phyloP scores from a whole-genome alignment of 2,888 invertebrate genomes.

The Hemaris fuciformis region DNA sequence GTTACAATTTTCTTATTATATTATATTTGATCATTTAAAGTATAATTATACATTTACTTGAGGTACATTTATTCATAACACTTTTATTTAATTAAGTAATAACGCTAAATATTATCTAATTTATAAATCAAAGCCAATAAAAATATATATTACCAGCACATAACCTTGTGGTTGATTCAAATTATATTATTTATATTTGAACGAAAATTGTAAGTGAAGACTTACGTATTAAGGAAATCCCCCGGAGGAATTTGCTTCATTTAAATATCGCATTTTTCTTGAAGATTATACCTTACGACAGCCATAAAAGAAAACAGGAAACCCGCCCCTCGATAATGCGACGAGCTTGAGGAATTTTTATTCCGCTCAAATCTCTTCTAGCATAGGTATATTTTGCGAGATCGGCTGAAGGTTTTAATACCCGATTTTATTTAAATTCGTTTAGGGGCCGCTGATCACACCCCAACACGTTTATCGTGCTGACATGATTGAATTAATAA shows the following conservation, averaged over 20 bases:
- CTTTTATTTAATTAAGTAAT: no score
- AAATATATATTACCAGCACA: neutral
- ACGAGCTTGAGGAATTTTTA: conserved; percentile 79
- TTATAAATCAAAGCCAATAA: neutral
- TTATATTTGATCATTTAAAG: no score
- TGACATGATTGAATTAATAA: conserved; percentile 77
- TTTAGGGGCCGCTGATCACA: conserved; percentile 72
- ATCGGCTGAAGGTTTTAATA: conserved; percentile 79
- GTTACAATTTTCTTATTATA: no score
- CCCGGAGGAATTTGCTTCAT: conserved; percentile 77
- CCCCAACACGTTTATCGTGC: conserved; percentile 74
- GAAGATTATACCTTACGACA: conserved; percentile 82
- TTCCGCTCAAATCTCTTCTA: conserved; percentile 80
- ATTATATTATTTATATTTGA: conserved; percentile 27
- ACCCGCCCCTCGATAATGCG: conserved; percentile 77
- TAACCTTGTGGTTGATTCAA: neutral
- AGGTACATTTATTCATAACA: no score
- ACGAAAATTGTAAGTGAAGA: conserved; percentile 67
- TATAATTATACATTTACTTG: no score
- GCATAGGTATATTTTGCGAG: conserved; percentile 79
- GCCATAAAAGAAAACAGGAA: conserved; percentile 81
- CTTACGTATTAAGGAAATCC: conserved; percentile 68
- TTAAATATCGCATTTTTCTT: conserved; percentile 82
- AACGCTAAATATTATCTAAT: conserved; percentile 27
- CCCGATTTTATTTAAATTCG: conserved; percentile 80